Percentiles rank a stretch among this genome's conserved stretches.
Evolutionary conservation across 2,797 vertebrate species (phyloP).

Genomic region (Cirrhinus mrigala): DNA sequence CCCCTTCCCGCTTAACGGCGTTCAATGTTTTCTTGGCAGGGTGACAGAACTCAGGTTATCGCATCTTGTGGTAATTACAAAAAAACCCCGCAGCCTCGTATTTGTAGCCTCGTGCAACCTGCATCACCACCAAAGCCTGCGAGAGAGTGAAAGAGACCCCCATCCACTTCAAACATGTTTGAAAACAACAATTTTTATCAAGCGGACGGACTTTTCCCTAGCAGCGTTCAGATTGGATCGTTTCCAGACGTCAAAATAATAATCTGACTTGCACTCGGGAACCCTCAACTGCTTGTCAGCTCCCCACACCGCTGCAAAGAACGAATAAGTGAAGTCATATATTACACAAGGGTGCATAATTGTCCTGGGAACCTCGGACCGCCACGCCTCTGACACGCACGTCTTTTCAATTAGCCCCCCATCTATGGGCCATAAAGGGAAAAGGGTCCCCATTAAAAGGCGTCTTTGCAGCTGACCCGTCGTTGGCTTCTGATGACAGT

Average conservation of each 20-base stretch:
- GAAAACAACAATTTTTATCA: slow-evolving; percentile 45
- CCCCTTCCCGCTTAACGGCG: slow-evolving; percentile 34
- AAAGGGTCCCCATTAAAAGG: slow-evolving; percentile 65
- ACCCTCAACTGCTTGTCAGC: slow-evolving; percentile 6
- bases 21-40: slow-evolving; percentile 60
- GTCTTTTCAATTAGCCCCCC: slow-evolving; percentile 65
- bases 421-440: slow-evolving; percentile 60
- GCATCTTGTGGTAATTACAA: slow-evolving; percentile 65
- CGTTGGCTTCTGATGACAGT: slow-evolving; percentile 63
- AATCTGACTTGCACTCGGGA: slow-evolving; percentile 31
- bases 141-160: slow-evolving; percentile 49
- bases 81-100: slow-evolving; percentile 41
- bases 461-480: slow-evolving; percentile 62
- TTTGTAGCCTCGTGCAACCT: slow-evolving; percentile 49
- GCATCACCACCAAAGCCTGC: slow-evolving; percentile 37
- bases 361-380: slow-evolving; percentile 60
- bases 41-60: slow-evolving; percentile 61
- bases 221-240: slow-evolving; percentile 16
- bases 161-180: slow-evolving; percentile 49
- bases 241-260: slow-evolving; percentile 48
- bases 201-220: slow-evolving; percentile 13
- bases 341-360: slow-evolving; percentile 51
- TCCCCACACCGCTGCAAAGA: background rate
- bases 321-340: slow-evolving; percentile 41
- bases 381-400: slow-evolving; percentile 57